Evolutionary conservation across 2,888 invertebrate species (phyloP).

Genomic region (Mongoloraphidia duomilia): DNA sequence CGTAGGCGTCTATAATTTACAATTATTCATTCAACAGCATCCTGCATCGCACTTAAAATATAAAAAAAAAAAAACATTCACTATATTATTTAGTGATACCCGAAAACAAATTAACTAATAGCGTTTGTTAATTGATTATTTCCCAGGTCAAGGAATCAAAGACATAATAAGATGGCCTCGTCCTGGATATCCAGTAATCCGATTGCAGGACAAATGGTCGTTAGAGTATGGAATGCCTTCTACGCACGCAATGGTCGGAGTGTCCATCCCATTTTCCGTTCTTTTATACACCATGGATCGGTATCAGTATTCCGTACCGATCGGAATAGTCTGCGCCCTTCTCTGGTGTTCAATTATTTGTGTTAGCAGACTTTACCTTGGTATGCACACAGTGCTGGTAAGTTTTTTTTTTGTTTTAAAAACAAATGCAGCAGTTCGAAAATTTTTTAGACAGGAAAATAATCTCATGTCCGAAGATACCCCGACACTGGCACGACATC

Average conservation of each 20-base stretch:
- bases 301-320: slow-evolving; percentile 53
- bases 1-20: no score
- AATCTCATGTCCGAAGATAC: slow-evolving; percentile 7
- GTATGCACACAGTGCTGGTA: slow-evolving; percentile 86
- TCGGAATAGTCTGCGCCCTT: slow-evolving; percentile 43
- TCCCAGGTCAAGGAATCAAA: slow-evolving; percentile 70
- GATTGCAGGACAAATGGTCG: slow-evolving; percentile 77
- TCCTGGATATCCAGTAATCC: slow-evolving; percentile 70
- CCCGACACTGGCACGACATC: no score
- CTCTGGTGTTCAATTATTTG: slow-evolving; percentile 67
- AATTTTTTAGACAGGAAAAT: not conserved
- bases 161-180: slow-evolving; percentile 78
- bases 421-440: not conserved
- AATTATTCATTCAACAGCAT: no score
- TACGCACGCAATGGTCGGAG: slow-evolving; percentile 84
- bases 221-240: slow-evolving; percentile 92
- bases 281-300: slow-evolving; percentile 65
- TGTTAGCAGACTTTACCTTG: slow-evolving; percentile 74
- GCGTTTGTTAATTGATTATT: not conserved
- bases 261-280: slow-evolving; percentile 76
- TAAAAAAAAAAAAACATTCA: not conserved
- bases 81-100: no score
- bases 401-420: slow-evolving; percentile 24
- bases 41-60: not conserved
- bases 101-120: no score